Evolutionary conservation across 2,113 vertebrate species (phyloP), one percentile per base, ranked within the genome.

Genomic region (Saguinus midas): DNA sequence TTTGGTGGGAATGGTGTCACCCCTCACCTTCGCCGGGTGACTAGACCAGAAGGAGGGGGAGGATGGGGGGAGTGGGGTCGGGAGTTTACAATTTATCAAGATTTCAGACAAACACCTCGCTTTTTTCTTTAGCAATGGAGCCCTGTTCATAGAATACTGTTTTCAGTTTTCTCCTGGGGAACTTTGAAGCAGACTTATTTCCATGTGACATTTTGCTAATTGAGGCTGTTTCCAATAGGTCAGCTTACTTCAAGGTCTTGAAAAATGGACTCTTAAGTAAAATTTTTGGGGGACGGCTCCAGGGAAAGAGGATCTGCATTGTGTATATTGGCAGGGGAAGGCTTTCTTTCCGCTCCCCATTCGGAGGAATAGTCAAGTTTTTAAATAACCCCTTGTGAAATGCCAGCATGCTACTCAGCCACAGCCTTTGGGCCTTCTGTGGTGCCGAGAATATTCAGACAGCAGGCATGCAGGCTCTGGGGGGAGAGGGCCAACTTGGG

Each of bases 241-340:
- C 37, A 52, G 66, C 86, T 96, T 70, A 83, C 45, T 89, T 87
- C 82, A 91, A 94, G 95, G 8, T 29, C 55, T 95, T 37, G 87
- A 95, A 72, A 0, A 93, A 70, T 40, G 79, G 75, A 88, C 32
- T 78, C 87, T 27, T 48, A n/a, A 86, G 35, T 43, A 48, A 73
- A 73, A 20, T 40, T 83, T 64, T 27, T 40, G 66, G 25, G 27
- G 68, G 79, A 40, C 14, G 64, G 68, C 61, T 23, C 25, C 8
- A 6, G 95, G 17, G 76, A n/a, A 45, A 64, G 80, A 87, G 80
- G 75, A 8, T 61, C 27, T 25, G 7, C 40, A 2, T 4, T 48
- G 93, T 72, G 25, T 0, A 0, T 40, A 8, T 50, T 85, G 48
- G 45, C 94, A 40, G 95, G 87, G n/a, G 20, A 43, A 87, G 45